phyloP scores from a whole-genome alignment of 2,888 invertebrate genomes.

The Tolmerus cingulatus region DNA sequence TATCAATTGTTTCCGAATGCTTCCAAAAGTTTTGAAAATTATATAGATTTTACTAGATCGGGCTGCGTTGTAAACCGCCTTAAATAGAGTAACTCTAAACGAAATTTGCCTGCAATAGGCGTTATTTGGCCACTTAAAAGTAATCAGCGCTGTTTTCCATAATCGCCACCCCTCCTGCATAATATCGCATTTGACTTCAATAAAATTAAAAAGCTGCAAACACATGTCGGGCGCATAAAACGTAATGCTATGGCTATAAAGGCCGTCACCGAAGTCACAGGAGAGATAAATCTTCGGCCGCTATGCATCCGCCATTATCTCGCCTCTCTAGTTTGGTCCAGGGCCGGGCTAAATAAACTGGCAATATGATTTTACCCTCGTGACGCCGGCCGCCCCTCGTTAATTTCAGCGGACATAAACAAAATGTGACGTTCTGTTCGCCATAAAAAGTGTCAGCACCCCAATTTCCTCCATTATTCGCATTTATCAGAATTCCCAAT shows the following conservation, averaged over 20 bases:
- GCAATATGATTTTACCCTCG: conserved; percentile 8
- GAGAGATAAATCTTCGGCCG: neutral
- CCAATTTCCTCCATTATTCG: conserved; percentile 30
- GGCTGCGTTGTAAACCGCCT: neutral
- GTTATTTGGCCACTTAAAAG: neutral
- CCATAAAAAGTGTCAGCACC: conserved; percentile 20
- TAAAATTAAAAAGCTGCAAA: neutral
- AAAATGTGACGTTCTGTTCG: conserved; percentile 21
- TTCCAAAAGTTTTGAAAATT: too few relatives aligned
- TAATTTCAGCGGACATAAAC: conserved; percentile 24
- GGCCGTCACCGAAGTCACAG: neutral
- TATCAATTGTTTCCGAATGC: too few relatives aligned
- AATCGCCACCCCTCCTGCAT: neutral
- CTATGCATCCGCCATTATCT: neutral
- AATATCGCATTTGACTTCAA: neutral
- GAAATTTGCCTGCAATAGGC: neutral
- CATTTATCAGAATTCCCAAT: conserved; percentile 22
- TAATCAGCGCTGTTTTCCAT: neutral
- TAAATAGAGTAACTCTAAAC: neutral
- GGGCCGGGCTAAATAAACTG: neutral
- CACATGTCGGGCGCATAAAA: neutral
- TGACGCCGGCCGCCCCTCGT: neutral
- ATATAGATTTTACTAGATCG: too few relatives aligned
- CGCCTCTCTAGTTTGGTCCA: neutral
- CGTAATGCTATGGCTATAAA: neutral